Base-by-base conservation (phyloP, 2,797 vertebrate species). In the Epinephelus malabaricus region DNA sequence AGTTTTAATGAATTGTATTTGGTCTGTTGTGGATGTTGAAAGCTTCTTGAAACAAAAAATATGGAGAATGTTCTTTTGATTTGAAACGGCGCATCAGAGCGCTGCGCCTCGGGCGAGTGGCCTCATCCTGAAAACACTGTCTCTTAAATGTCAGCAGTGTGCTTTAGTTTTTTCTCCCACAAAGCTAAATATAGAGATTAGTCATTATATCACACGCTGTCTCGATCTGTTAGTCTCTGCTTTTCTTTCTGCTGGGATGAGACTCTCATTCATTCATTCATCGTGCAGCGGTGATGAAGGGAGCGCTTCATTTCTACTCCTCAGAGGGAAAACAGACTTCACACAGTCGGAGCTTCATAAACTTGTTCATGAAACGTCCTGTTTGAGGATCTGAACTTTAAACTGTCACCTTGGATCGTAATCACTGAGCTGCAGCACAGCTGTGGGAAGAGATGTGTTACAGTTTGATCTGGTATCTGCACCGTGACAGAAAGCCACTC, bases 271-370 rank as follows among this genome's bases (percentile, higher is more conserved):
- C 40, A 15, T 54, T 73, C 61, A 69, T 83, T 87, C 65, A 84
- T 92, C 82, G 53, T 38, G 55, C 60, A 69, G 53, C 75, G 34
- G 76, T 69, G 77, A 81, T 59, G 78, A 82, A 25, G 63, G 73
- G 25, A 23, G 59, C 10, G 47, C 62, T 89, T 89, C 66, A 77
- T 88, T 91, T 87, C 62, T 56, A 13, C 50, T 51, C 63, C 56
- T 55, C 23, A n/a, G 58, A 76, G 76, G 9, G 9, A 77, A 64
- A 30, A 63, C 47, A 84, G 62, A 49, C 55, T 82, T 85, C 82
- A 72, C 70, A 58, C 62, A 25, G 27, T 62, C 15, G 3, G 10
- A 61, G 73, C 75, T 27, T 38, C 56, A 30, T 43, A 15, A 67
- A 70, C 21, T 4, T 34, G 60, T 69, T 73, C 70, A 46, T 68